Conservation (phyloP, 2,888 invertebrate genomes). For the Plebejus argus region DNA sequence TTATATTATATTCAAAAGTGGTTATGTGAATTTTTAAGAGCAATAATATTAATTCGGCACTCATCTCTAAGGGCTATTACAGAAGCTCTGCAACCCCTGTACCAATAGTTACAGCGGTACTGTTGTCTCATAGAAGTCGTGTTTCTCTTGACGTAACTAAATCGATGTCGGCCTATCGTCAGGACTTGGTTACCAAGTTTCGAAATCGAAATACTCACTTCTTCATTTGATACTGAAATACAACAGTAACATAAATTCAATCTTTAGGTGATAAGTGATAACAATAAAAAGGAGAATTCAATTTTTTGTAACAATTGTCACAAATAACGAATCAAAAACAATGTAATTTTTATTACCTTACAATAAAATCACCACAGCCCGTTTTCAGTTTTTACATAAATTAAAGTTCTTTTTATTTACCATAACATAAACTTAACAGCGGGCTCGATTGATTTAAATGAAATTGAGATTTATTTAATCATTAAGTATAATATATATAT, state of each 20-base stretch:
- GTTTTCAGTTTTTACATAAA: background rate
- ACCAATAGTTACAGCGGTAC: constrained; percentile 55
- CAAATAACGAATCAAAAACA: background rate
- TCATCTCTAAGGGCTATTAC: constrained; percentile 38
- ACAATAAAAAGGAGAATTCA: background rate
- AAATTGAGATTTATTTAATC: too few relatives aligned
- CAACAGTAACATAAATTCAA: background rate
- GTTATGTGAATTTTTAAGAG: constrained; percentile 37
- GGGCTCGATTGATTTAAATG: too few relatives aligned
- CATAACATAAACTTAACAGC: background rate
- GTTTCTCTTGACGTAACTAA: background rate
- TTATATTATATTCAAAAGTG: constrained; percentile 35
- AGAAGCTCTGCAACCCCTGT: constrained; percentile 45
- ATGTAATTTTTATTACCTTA: background rate
- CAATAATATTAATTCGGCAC: constrained; percentile 35
- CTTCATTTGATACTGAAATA: background rate
- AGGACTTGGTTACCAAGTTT: constrained; percentile 44
- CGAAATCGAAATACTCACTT: constrained; percentile 35
- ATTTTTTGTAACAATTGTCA: background rate
- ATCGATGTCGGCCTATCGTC: constrained; percentile 38
- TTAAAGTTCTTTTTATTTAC: background rate
- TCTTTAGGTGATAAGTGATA: background rate
- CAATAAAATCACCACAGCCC: background rate
- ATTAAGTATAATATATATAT: too few relatives aligned
- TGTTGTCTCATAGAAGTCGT: constrained; percentile 40